Evolutionary conservation across 2,888 invertebrate genomes (phyloP), one percentile per base, ranked within the genome.

Genomic region (Coelogynopora nodosa): DNA sequence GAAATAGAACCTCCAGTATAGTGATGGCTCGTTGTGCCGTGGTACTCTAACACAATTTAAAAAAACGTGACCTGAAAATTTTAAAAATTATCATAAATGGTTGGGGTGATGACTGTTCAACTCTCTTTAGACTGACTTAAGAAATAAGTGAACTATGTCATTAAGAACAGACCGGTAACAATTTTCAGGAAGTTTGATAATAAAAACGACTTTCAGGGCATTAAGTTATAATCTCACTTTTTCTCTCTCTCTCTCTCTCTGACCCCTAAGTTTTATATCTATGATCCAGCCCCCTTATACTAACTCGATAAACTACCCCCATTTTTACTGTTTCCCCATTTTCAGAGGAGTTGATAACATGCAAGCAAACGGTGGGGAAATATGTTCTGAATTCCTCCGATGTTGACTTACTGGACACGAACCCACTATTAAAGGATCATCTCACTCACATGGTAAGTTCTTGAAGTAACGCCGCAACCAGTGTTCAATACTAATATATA

Each of bases 311-410:
- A n/a, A n/a, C n/a, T n/a, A n/a, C n/a, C n/a, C n/a, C n/a, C n/a
- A n/a, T n/a, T n/a, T n/a, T n/a, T n/a, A 49, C 18, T 18, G 18
- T 49, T 5, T 49, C 18, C 49, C 18, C 49, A 5, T 74, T 85
- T 85, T 67, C 31, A 85, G 85, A 85, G 30, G 85, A 85, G 23
- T 49, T 85, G 18, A 85, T 67, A 67, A 67, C 85, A 10, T 85
- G 85, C 74, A 67, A 85, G 74, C 85, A 85, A 74, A 67, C 85
- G 10, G 74, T 85, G 67, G 85, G 85, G 28, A 85, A 85, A 67
- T 67, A 67, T 49, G 74, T 67, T 85, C 74, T 67, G 26, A 85
- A 67, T 85, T 67, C 85, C 5, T 26, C 67, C 67, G 85, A 85
- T 67, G 74, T 85, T n/a, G 74, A 85, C 26, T 67, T 85, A 27